phyloP scores from a whole-genome alignment of 2,797 vertebrate species.

The Pachyuromys duprasi region DNA sequence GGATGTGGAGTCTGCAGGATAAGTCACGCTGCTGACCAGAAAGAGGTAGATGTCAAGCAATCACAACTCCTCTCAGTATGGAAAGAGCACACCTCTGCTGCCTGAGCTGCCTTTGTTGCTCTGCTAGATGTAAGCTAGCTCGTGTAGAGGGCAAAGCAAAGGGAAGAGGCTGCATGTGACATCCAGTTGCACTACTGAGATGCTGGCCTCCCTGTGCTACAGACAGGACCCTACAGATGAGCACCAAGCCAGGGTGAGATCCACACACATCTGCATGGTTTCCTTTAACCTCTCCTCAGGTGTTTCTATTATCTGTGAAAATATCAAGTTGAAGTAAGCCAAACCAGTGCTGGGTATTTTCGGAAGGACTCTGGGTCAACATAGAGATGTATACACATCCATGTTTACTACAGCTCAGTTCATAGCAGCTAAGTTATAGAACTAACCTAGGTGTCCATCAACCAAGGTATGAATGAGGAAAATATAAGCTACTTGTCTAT shows the following conservation, averaged over 20 bases:
- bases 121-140: not conserved
- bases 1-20: rapidly evolving
- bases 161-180: rapidly evolving
- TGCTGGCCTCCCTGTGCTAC: rapidly evolving
- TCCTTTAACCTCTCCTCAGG: not conserved
- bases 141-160: not conserved
- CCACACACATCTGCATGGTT: rapidly evolving
- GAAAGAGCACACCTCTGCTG: not conserved
- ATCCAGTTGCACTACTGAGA: rapidly evolving
- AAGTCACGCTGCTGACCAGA: too few species aligned
- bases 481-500: not conserved
- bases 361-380: not conserved
- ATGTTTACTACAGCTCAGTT: not conserved
- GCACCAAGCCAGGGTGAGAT: not conserved
- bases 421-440: not conserved
- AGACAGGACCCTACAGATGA: not conserved
- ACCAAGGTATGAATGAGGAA: not conserved
- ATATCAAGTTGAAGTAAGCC: not conserved
- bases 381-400: not conserved
- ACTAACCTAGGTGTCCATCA: not conserved
- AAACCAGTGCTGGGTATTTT: not conserved
- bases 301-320: not conserved
- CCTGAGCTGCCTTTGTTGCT: not conserved
- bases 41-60: not conserved
- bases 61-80: not conserved